Evolutionary conservation across 53 echinoderm and acorn worm genomes (phyloP).

Genomic region (Patiria pectinifera): DNA sequence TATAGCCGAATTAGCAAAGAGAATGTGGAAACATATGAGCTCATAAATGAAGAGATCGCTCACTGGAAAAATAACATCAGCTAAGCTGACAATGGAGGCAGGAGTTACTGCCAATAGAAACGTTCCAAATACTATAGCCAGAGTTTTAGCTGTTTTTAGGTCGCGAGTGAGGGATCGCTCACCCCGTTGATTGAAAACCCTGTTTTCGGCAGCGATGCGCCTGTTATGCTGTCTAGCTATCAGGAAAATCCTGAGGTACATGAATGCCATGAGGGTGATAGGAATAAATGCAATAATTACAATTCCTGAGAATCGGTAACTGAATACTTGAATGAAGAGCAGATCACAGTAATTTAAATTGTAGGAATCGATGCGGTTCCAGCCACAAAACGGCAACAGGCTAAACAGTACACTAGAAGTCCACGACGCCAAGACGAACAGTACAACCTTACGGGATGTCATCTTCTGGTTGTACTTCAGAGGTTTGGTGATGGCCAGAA

Average conservation of each 20-base stretch:
- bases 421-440: conserved; percentile 43
- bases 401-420: neutral
- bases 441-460: conserved; percentile 31
- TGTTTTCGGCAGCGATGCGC: conserved; percentile 19
- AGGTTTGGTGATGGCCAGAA: conserved; percentile 76
- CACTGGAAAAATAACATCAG: conserved; percentile 69
- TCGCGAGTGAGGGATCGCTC: conserved; percentile 55
- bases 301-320: conserved; percentile 9
- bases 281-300: neutral
- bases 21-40: conserved; percentile 70
- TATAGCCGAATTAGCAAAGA: conserved; percentile 71
- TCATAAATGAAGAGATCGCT: conserved; percentile 66
- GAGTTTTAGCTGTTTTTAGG: conserved; percentile 75
- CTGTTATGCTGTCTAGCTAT: conserved; percentile 20
- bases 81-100: conserved; percentile 66
- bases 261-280: neutral
- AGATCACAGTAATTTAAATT: conserved; percentile 42
- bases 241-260: conserved; percentile 29
- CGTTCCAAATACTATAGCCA: conserved; percentile 68
- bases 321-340: conserved; percentile 42
- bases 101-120: conserved; percentile 72
- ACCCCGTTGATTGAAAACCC: neutral
- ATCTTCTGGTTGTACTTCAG: conserved; percentile 65
- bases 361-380: conserved; percentile 33
- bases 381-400: conserved; percentile 32